Evolutionary conservation across 2,888 invertebrate species (phyloP), one percentile per base, ranked within the genome.

Genomic region (Agonopterix heracliana): DNA sequence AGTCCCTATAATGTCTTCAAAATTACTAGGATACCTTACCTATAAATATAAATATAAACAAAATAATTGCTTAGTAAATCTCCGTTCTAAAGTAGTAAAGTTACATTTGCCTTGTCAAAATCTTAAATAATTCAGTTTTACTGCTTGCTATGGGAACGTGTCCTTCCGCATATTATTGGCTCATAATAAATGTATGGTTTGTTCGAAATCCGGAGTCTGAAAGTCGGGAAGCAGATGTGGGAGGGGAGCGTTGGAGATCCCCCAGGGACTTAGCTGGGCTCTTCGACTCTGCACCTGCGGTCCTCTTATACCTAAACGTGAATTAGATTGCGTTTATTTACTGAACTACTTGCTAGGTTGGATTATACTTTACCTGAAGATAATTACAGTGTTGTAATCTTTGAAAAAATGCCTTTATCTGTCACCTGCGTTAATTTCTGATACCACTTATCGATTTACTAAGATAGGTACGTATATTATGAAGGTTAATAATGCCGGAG

Each of bases 111-210:
- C 5, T 26, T 26, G 1, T 38, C 38, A 9, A 35, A 48, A 11
- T 40, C 26, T 45, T 43, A 13, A 53, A 51, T 51, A 49, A 45
- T 51, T 51, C 48, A 41, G 10, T 10, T 41, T 41, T 41, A 41
- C 41, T 46, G 41, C 11, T 44, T 17, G 14, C 38, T 14, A 38
- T 26, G 26, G 41, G 14, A 38, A 46, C 34, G 14, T 11, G n/a
- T 38, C 34, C 40, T 34, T 58, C 57, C 56, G 45, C 53, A 64
- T 55, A 64, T 76, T 73, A 76, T 77, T 71, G 68, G 57, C 63
- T 78, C 66, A 76, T 80, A 67, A 68, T 52, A 68, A 71, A 80
- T 79, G 75, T 66, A 79, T 77, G 60, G 56, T 55, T 79, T 79
- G 75, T 66, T 78, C 76, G 60, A 55, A 56, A 55, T 45, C 54